A percentile compares a stretch with the other conserved stretches of the same genome.
phyloP scores from a whole-genome alignment of 2,113 vertebrate genomes.

The Thalassarche chlororhynchos region DNA sequence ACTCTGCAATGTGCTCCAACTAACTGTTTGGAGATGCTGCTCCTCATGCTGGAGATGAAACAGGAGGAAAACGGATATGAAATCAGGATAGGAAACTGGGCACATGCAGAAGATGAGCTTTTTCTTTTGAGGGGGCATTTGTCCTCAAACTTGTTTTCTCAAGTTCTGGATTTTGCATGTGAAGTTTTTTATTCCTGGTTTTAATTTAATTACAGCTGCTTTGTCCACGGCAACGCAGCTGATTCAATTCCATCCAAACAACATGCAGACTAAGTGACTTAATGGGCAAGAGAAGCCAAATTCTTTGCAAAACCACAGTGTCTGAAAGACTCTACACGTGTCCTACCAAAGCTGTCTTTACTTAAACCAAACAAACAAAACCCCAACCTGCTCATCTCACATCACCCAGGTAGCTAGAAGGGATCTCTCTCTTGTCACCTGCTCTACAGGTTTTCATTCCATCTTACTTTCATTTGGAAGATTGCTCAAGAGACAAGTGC shows the following conservation, averaged over 20 bases:
- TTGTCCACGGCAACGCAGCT: not conserved
- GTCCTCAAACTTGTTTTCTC: not conserved
- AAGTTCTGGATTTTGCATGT: not conserved
- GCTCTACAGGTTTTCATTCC: not conserved
- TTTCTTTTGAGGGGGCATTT: not conserved
- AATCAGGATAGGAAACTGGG: not conserved
- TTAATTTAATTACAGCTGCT: slow-evolving; percentile 17
- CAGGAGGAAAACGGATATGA: not conserved
- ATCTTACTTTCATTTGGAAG: not conserved
- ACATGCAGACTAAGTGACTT: not conserved
- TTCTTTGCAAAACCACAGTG: slow-evolving; percentile 31
- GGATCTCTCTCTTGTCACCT: not conserved
- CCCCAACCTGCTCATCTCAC: not conserved
- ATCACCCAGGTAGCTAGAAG: not conserved
- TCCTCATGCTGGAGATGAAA: not conserved
- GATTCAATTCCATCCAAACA: slow-evolving; percentile 9
- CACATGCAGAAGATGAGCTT: not conserved
- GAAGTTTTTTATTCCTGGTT: not conserved
- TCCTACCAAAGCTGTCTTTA: not conserved
- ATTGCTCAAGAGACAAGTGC: not conserved
- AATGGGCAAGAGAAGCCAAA: not conserved
- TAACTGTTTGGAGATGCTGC: not conserved
- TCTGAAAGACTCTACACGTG: not conserved
- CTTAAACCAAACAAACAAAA: not conserved
- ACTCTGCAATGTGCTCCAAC: not conserved